These are phyloP conservation scores for Drosophila longiperda DNA, from an alignment of 2,888 invertebrate species.

Conservation along the genomic window DNA sequence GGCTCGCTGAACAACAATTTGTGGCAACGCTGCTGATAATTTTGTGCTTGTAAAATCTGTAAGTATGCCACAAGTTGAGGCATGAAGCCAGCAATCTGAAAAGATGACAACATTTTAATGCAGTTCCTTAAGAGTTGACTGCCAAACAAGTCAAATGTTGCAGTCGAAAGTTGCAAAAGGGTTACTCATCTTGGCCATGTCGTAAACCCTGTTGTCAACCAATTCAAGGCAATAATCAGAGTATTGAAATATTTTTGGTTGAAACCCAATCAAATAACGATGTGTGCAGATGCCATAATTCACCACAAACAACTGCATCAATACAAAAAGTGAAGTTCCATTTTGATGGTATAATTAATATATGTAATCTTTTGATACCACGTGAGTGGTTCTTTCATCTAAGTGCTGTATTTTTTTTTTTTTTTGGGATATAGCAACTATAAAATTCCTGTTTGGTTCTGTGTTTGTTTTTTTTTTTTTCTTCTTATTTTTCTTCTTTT, in stretches of 20 bases:
- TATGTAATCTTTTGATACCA: neutral
- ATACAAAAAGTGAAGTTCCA: neutral
- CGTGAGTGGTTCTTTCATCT: neutral
- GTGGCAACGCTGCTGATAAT: slow-evolving; percentile 37
- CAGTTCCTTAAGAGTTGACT: neutral
- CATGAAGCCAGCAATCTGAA: neutral
- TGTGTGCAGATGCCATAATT: neutral
- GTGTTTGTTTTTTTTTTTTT: neutral
- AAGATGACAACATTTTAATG: neutral
- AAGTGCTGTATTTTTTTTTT: neutral
- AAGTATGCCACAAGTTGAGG: slow-evolving; percentile 18
- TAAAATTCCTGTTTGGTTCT: neutral
- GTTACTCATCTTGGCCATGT: slow-evolving; percentile 22
- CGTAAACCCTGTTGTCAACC: no score
- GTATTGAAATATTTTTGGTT: neutral
- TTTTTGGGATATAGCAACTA: neutral
- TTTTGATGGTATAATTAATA: neutral
- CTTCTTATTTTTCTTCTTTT: neutral
- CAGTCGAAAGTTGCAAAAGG: slow-evolving; percentile 12
- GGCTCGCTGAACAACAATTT: slow-evolving; percentile 50
- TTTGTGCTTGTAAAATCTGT: slow-evolving; percentile 43
- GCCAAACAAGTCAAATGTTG: slow-evolving; percentile 25
- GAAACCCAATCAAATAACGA: neutral
- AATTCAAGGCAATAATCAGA: neutral
- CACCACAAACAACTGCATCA: neutral